Percentiles rank a stretch among this genome's conserved stretches.
These are phyloP conservation scores for Laupala kohalensis DNA, from an alignment of 1,140 invertebrate species.

Conservation along the genomic window DNA sequence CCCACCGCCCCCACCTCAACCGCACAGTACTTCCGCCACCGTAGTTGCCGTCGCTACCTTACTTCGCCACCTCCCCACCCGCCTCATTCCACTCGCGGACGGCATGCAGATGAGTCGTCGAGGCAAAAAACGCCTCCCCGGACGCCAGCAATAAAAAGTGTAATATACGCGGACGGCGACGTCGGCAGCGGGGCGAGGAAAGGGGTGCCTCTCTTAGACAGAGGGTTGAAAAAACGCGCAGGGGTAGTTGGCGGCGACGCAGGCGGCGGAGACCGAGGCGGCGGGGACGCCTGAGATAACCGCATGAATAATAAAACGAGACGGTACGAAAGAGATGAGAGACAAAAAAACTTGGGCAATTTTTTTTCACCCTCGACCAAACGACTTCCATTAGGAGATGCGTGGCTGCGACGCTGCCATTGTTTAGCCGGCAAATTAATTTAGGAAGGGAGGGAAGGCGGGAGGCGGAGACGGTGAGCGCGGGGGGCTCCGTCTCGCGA, in stretches of 20 bases:
- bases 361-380: not conserved
- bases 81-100: not conserved
- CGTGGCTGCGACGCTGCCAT: conserved; percentile 9
- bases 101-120: not conserved
- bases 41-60: no score
- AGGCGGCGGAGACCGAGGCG: conserved; percentile 6
- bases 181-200: not conserved
- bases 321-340: not conserved
- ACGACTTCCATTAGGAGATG: conserved; percentile 15
- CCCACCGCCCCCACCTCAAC: no score
- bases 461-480: not conserved
- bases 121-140: not conserved
- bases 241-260: not conserved
- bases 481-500: not conserved
- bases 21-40: no score
- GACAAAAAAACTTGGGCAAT: conserved; percentile 1
- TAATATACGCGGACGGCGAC: not conserved
- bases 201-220: not conserved
- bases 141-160: not conserved
- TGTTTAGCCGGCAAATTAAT: conserved; percentile 17
- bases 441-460: not conserved
- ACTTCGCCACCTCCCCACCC: no score
- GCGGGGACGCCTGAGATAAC: conserved; percentile 13
- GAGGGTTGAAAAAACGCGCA: not conserved
- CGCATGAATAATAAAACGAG: conserved; percentile 17